Evolutionary conservation across 2,113 vertebrate genomes (phyloP).

Genomic region (Cisticola juncidis): DNA sequence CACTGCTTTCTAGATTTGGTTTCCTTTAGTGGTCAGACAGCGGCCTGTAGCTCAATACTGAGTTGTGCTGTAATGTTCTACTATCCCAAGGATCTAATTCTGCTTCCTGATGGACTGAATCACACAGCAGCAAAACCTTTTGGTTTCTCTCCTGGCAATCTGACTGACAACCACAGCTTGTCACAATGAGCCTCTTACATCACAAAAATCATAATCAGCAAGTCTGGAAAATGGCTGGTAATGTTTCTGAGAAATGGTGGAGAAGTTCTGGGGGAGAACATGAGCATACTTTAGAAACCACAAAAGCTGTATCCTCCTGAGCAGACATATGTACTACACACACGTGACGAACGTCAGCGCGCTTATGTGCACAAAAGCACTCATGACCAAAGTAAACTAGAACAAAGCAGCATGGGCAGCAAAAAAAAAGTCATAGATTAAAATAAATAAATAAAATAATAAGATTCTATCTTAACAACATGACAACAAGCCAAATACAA

Average conservation of each 20-base stretch:
- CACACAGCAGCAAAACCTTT: not conserved
- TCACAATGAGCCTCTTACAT: not conserved
- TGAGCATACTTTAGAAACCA: not conserved
- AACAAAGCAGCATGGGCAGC: slow-evolving; percentile 53
- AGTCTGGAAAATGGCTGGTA: not conserved
- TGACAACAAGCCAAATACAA: slow-evolving; percentile 51
- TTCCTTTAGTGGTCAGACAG: slow-evolving; percentile 37
- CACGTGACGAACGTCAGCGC: not conserved
- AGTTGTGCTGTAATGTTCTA: not conserved
- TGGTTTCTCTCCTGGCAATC: slow-evolving; percentile 41
- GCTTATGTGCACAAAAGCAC: slow-evolving; percentile 18
- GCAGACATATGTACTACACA: slow-evolving; percentile 29
- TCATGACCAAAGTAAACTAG: slow-evolving; percentile 38
- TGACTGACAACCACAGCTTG: slow-evolving; percentile 65
- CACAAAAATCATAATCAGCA: not conserved
- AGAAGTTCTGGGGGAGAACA: not conserved
- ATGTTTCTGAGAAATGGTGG: not conserved
- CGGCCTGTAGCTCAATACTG: slow-evolving; percentile 2
- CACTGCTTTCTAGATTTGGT: slow-evolving; percentile 36
- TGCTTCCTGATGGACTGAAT: not conserved
- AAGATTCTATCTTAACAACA: slow-evolving; percentile 44
- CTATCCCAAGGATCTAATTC: not conserved
- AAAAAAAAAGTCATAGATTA: slow-evolving; percentile 39
- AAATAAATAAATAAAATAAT: slow-evolving; percentile 73
- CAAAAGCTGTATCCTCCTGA: slow-evolving; percentile 37